Conservation (phyloP, 2,888 invertebrate species). For the Buathra laborator region DNA sequence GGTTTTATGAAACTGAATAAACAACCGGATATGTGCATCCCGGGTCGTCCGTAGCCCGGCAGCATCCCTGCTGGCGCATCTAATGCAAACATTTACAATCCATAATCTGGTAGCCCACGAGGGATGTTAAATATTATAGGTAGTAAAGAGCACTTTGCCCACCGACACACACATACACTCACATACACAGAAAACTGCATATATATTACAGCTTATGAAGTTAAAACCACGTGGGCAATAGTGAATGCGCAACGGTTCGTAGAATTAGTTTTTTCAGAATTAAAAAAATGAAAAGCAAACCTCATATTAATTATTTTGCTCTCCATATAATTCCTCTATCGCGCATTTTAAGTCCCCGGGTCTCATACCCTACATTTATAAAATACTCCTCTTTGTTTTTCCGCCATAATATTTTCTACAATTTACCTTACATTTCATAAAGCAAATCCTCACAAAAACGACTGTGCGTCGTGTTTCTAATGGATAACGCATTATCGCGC, state of each 20-base stretch:
- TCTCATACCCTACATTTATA: neutral
- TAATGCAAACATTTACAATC: constrained; percentile 49
- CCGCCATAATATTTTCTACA: neutral
- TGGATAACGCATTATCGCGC: constrained; percentile 31
- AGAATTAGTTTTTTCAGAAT: neutral
- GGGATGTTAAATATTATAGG: constrained; percentile 44
- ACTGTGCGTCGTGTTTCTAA: neutral
- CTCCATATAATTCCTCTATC: neutral
- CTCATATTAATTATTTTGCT: neutral
- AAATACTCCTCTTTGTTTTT: neutral
- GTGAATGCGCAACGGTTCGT: neutral
- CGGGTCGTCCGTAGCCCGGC: neutral
- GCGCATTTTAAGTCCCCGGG: neutral
- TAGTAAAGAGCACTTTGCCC: constrained; percentile 27
- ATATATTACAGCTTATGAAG: constrained; percentile 1
- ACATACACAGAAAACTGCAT: neutral
- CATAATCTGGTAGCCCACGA: constrained; percentile 31
- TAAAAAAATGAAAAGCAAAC: neutral
- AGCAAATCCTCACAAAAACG: neutral
- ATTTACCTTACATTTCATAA: neutral
- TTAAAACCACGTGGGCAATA: neutral
- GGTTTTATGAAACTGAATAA: constrained; percentile 49
- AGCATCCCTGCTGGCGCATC: constrained; percentile 7
- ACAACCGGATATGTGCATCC: constrained; percentile 29
- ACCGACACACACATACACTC: neutral